phyloP scores from a whole-genome alignment of 2,113 vertebrate species.

The Gymnorhina tibicen region DNA sequence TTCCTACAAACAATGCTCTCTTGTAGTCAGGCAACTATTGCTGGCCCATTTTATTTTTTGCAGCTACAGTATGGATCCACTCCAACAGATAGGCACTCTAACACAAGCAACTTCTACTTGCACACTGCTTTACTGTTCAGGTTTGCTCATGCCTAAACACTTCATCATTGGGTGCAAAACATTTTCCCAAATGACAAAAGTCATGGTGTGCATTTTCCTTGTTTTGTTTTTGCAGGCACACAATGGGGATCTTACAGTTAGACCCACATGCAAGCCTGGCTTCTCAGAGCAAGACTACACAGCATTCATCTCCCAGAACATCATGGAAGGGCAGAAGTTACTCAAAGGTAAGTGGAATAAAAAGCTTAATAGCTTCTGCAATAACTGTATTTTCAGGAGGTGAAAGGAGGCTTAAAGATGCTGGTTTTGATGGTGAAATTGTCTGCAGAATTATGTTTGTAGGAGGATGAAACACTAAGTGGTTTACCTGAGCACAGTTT shows the following conservation, averaged over 20 bases:
- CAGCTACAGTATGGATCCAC: slow-evolving; percentile 22
- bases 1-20: slow-evolving; percentile 21
- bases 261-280: slow-evolving; percentile 74
- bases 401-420: background rate
- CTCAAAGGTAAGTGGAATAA: slow-evolving; percentile 77
- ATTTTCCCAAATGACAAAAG: background rate
- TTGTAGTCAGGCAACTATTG: slow-evolving; percentile 51
- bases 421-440: slow-evolving; percentile 11
- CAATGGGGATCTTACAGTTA: slow-evolving; percentile 71
- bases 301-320: slow-evolving; percentile 66
- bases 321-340: slow-evolving; percentile 77
- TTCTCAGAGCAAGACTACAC: slow-evolving; percentile 78
- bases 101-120: background rate
- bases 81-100: background rate
- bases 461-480: background rate
- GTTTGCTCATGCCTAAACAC: background rate
- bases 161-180: background rate
- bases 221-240: slow-evolving; percentile 60
- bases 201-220: background rate
- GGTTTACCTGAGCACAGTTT: background rate
- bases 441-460: background rate
- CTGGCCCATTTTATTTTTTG: slow-evolving; percentile 35
- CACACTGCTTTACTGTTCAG: background rate
- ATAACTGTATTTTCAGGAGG: background rate
- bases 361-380: slow-evolving; percentile 19